Evolutionary conservation across 2,113 vertebrate species (phyloP), one percentile per base, ranked within the genome.

Genomic region (Etia nguti): DNA sequence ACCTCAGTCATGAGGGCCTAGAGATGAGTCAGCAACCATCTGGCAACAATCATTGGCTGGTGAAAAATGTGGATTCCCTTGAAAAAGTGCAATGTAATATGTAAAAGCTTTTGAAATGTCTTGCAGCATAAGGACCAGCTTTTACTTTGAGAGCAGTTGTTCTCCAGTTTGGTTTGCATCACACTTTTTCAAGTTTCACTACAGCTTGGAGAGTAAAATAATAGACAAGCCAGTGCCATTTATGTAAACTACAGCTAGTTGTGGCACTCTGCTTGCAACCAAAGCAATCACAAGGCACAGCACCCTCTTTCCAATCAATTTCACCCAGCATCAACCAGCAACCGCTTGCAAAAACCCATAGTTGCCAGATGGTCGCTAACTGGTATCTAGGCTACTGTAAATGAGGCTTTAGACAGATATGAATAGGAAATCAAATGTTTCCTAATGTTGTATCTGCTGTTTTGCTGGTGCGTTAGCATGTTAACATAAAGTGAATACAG

Each of bases 11-110:
- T 8, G 20, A 2, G 10, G 34, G 34, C 34, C 10, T 68, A 68
- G 0, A 68, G 20, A 68, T 68, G 34, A 68, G 62, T 68, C 38
- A 2, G 34, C 34, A 65, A 13, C 20, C 34, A 65, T 36, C 10
- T 65, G 0, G 0, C 34, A 68, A 41, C 20, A 41, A 68, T 41
- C 0, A 68, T 2, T 68, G 60, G 6, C 20, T 65, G 20, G 34
- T 36, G 18, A 65, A 2, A 65, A 65, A 65, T 38, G 20, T 65
- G 22, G 34, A 68, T 68, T 68, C 34, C 6, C 34, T 41, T 38
- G 62, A 68, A 68, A 68, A 68, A 68, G 34, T 8, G 34, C 62
- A 38, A 38, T 38, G 34, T 38, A 1, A 65, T 22, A 38, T 65
- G 20, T 65, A 38, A 38, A 38, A 38, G 9, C 36, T 38, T 38